Conservation (phyloP, 1,140 invertebrate genomes). For the Acromyrmex charruanus region DNA sequence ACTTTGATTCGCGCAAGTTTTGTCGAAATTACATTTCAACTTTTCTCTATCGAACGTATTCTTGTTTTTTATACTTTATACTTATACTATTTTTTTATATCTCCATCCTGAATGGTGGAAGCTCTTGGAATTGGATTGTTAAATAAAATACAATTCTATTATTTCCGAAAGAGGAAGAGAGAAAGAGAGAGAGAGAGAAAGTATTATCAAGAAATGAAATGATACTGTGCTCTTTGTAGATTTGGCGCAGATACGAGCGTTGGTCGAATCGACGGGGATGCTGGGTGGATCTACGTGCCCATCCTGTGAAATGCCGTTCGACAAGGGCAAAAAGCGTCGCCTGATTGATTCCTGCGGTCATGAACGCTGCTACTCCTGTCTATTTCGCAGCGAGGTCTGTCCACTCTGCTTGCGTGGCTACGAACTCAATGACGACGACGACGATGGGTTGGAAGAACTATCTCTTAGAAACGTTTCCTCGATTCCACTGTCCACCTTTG, state of each 20-base stretch:
- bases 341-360: constrained; percentile 97
- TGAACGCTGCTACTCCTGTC: constrained; percentile 97
- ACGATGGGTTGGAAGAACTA: constrained; percentile 72
- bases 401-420: constrained; percentile 90
- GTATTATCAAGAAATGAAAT: not conserved
- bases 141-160: too few species aligned
- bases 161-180: not conserved
- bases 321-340: constrained; percentile 97
- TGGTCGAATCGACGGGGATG: constrained; percentile 89
- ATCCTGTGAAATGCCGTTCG: constrained; percentile 96
- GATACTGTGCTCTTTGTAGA: constrained; percentile 86
- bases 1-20: constrained; percentile 16
- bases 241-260: constrained; percentile 90
- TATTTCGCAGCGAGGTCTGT: constrained; percentile 96
- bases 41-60: not conserved
- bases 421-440: constrained; percentile 75
- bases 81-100: not conserved
- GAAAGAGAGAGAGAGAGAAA: not conserved
- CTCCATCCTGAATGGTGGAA: not conserved
- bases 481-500: constrained; percentile 75
- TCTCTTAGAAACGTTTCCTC: constrained; percentile 67
- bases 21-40: not conserved
- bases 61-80: not conserved
- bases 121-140: not conserved
- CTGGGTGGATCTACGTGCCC: constrained; percentile 90